A percentile compares a stretch with the other conserved stretches of the same genome.
Evolutionary conservation across 1,140 invertebrate genomes (phyloP).

Genomic region (Drosophila kepulauana): DNA sequence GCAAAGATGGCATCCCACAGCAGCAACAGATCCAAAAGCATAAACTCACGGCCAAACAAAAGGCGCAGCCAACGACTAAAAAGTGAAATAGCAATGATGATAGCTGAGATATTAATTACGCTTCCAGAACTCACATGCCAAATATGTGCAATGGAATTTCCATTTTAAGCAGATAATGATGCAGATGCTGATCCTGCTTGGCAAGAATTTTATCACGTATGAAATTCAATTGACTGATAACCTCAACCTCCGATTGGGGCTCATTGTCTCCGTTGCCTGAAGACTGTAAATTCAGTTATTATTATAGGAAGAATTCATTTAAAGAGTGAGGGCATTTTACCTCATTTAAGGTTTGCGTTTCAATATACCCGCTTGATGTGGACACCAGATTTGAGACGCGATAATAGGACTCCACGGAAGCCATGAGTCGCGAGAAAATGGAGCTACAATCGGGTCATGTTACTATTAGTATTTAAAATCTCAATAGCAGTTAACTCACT

Average conservation of each 20-base stretch:
- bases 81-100: slow-evolving; percentile 17
- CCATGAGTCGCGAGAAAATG: slow-evolving; percentile 91
- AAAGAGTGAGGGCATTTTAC: slow-evolving; percentile 23
- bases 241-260: slow-evolving; percentile 86
- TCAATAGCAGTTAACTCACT: slow-evolving; percentile 86
- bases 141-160: slow-evolving; percentile 92
- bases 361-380: slow-evolving; percentile 84
- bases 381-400: slow-evolving; percentile 86
- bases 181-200: slow-evolving; percentile 88
- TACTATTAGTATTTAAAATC: neutral
- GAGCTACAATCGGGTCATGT: slow-evolving; percentile 86
- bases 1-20: slow-evolving; percentile 94
- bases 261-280: slow-evolving; percentile 33
- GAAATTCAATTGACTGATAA: slow-evolving; percentile 89
- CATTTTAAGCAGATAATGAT: slow-evolving; percentile 88
- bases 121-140: slow-evolving; percentile 89
- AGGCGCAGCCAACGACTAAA: slow-evolving; percentile 92
- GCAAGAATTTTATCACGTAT: slow-evolving; percentile 90
- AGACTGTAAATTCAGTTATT: slow-evolving; percentile 42
- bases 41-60: slow-evolving; percentile 92
- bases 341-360: slow-evolving; percentile 32
- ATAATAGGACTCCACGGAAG: slow-evolving; percentile 90
- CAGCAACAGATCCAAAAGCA: slow-evolving; percentile 89
- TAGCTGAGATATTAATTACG: neutral
- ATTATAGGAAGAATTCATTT: neutral